Evolutionary conservation across 1,140 invertebrate species (phyloP).

Genomic region (Heliconius eleuchia): DNA sequence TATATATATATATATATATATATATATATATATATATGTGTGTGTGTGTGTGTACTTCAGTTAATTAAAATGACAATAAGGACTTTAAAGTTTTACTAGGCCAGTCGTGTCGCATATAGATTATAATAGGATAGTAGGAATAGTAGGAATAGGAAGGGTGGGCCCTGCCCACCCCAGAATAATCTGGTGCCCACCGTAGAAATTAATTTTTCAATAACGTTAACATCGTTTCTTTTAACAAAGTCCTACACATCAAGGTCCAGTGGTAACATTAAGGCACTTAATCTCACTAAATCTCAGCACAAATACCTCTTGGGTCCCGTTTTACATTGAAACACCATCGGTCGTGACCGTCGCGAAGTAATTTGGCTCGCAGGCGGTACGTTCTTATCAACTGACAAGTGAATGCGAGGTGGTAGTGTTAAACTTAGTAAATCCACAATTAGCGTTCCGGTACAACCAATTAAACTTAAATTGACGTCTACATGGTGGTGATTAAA

Average conservation of each 20-base stretch:
- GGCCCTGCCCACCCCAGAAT: too few relatives aligned
- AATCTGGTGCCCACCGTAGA: too few relatives aligned
- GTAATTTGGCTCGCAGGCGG: constrained; percentile 51
- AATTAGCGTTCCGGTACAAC: constrained; percentile 54
- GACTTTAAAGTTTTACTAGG: too few relatives aligned
- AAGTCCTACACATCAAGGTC: not conserved
- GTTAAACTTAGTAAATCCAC: constrained; percentile 45
- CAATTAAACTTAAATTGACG: constrained; percentile 53
- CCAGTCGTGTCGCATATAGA: too few relatives aligned
- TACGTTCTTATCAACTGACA: constrained; percentile 43
- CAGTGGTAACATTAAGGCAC: not conserved
- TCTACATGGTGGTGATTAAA: not conserved
- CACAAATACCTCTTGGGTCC: constrained; percentile 1
- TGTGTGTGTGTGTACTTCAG: too few relatives aligned
- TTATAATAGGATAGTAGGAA: too few relatives aligned
- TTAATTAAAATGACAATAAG: too few relatives aligned
- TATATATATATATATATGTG: too few relatives aligned
- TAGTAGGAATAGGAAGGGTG: too few relatives aligned
- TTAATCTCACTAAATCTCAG: constrained; percentile 8
- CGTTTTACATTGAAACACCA: constrained; percentile 24
- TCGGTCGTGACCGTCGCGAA: constrained; percentile 52
- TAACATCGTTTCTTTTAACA: not conserved
- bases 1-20: too few relatives aligned
- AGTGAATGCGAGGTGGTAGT: constrained; percentile 61
- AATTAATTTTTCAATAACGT: too few relatives aligned